These are phyloP conservation scores for Centruroides vittatus DNA, from an alignment of 1,140 invertebrate genomes.

Conservation along the genomic window DNA sequence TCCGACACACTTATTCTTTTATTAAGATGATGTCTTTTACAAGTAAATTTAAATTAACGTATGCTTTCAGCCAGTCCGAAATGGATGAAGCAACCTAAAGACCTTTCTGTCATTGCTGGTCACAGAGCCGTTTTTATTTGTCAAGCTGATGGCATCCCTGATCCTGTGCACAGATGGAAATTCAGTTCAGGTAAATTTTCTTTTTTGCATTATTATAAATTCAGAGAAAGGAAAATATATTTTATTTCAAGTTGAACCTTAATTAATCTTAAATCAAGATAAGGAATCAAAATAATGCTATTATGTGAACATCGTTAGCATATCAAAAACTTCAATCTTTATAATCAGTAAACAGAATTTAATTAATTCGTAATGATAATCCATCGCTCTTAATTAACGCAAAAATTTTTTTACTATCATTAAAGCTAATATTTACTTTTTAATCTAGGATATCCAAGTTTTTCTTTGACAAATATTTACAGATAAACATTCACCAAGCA, in stretches of 20 bases:
- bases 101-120: constrained; percentile 9
- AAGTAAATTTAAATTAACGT: not conserved
- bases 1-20: too few species aligned
- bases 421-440: too few species aligned
- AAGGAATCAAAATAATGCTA: not conserved
- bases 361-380: too few species aligned
- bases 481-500: too few species aligned
- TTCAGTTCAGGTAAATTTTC: constrained; percentile 14
- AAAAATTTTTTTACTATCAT: too few species aligned
- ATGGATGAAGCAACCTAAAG: constrained; percentile 15
- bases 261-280: not conserved
- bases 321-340: too few species aligned
- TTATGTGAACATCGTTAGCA: too few species aligned
- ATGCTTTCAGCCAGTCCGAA: constrained; percentile 15
- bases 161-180: constrained; percentile 21
- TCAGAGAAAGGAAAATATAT: not conserved
- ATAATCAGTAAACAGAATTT: too few species aligned
- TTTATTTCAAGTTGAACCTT: not conserved
- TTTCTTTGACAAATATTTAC: too few species aligned
- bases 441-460: too few species aligned
- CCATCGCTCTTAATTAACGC: too few species aligned
- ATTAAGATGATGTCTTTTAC: too few species aligned
- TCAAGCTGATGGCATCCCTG: constrained; percentile 21
- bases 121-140: constrained; percentile 17
- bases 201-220: not conserved